These are phyloP conservation scores for Pygoscelis antarcticus DNA, from an alignment of 2,113 vertebrate genomes.

Conservation along the genomic window DNA sequence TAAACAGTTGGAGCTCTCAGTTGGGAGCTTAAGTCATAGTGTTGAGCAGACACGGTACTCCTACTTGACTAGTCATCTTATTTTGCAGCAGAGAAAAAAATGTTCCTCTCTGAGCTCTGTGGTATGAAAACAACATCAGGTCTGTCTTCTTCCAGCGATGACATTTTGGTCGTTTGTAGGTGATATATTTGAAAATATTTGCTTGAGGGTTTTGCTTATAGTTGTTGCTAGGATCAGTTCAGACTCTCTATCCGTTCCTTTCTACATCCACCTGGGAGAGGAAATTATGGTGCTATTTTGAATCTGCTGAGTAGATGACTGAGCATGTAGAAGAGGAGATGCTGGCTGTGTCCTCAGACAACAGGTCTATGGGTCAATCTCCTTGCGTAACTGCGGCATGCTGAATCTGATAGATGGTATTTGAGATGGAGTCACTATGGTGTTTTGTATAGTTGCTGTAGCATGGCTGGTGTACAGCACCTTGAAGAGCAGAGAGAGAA, in stretches of 20 bases:
- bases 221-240: background rate
- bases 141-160: background rate
- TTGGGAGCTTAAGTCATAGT: background rate
- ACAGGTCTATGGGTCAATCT: background rate
- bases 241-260: background rate
- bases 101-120: background rate
- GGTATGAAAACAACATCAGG: background rate
- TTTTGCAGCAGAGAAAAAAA: background rate
- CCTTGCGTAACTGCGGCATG: background rate
- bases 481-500: background rate
- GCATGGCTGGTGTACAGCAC: background rate
- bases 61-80: background rate
- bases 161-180: background rate
- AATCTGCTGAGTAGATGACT: background rate
- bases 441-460: background rate
- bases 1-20: background rate
- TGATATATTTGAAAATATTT: constrained; percentile 14
- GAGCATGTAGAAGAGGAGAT: background rate
- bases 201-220: background rate
- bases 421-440: background rate
- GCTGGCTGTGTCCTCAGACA: background rate
- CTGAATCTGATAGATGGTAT: background rate
- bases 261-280: background rate
- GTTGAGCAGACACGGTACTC: background rate
- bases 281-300: background rate